Conservation (phyloP, 2,797 vertebrate species). For the Gouania willdenowi region DNA sequence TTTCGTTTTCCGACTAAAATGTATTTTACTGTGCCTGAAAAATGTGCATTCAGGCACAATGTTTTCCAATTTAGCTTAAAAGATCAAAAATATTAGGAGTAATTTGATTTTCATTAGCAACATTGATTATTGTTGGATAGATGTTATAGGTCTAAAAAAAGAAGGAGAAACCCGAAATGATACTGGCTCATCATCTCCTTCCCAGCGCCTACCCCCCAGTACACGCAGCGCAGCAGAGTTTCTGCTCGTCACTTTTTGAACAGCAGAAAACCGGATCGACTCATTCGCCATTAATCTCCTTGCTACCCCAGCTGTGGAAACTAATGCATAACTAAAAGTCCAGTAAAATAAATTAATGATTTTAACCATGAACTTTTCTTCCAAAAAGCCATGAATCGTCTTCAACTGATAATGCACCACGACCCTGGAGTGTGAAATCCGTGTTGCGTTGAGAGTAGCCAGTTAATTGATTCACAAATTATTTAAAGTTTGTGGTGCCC, state of each 20-base stretch:
- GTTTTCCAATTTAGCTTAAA: no score
- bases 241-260: slow-evolving; percentile 58
- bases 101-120: slow-evolving; percentile 14
- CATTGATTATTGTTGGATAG: no score
- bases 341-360: slow-evolving; percentile 96
- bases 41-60: no score
- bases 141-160: slow-evolving; percentile 22
- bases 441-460: slow-evolving; percentile 87
- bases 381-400: slow-evolving; percentile 94
- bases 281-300: slow-evolving; percentile 83
- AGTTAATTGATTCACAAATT: slow-evolving; percentile 99
- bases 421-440: slow-evolving; percentile 89
- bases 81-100: no score
- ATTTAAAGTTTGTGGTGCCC: slow-evolving; percentile 95
- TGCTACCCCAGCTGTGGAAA: slow-evolving; percentile 87
- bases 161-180: slow-evolving; percentile 56
- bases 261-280: slow-evolving; percentile 45
- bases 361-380: slow-evolving; percentile 97
- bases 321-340: slow-evolving; percentile 94
- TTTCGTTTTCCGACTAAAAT: slow-evolving; percentile 28
- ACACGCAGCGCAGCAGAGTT: slow-evolving; percentile 41
- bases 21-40: slow-evolving; percentile 24
- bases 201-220: slow-evolving; percentile 33
- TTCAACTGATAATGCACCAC: slow-evolving; percentile 86
- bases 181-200: slow-evolving; percentile 51